phyloP scores from a whole-genome alignment of 2,113 vertebrate genomes.

The Entomyzon cyanotis region DNA sequence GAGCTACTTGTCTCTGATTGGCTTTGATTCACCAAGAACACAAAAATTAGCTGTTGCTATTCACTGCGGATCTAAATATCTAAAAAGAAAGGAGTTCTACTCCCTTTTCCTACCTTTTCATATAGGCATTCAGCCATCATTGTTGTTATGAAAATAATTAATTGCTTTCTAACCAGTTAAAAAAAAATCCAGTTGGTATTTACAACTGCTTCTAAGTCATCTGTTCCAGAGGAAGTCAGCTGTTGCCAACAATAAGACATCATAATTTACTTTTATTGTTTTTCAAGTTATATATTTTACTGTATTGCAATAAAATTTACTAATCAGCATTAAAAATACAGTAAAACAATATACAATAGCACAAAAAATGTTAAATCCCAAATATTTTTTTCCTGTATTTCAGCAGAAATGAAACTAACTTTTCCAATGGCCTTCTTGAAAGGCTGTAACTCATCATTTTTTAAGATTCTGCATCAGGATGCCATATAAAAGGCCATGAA shows the following conservation, averaged over 20 bases:
- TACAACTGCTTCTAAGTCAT: background rate
- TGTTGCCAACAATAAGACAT: background rate
- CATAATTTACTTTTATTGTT: background rate
- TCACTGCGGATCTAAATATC: conserved; percentile 12
- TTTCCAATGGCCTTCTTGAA: background rate
- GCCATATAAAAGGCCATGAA: background rate
- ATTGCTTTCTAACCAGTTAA: conserved; percentile 3
- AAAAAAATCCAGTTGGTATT: conserved; percentile 3
- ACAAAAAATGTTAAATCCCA: background rate
- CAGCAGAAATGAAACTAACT: background rate
- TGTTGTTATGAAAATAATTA: background rate
- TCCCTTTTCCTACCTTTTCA: background rate
- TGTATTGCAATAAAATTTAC: background rate
- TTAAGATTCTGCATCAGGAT: background rate
- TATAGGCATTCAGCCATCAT: background rate
- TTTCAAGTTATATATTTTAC: background rate
- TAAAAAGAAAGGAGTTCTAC: background rate
- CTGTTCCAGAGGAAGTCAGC: background rate
- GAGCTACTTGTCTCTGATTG: conserved; percentile 26
- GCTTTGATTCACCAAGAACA: conserved; percentile 11
- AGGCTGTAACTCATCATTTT: background rate
- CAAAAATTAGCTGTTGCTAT: conserved; percentile 15
- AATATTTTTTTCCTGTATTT: background rate
- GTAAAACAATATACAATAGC: background rate
- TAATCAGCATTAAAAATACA: background rate